Percentiles rank a stretch among this genome's conserved stretches.
Conservation (phyloP, 2,888 invertebrate species). For the Andrena flavipes region DNA sequence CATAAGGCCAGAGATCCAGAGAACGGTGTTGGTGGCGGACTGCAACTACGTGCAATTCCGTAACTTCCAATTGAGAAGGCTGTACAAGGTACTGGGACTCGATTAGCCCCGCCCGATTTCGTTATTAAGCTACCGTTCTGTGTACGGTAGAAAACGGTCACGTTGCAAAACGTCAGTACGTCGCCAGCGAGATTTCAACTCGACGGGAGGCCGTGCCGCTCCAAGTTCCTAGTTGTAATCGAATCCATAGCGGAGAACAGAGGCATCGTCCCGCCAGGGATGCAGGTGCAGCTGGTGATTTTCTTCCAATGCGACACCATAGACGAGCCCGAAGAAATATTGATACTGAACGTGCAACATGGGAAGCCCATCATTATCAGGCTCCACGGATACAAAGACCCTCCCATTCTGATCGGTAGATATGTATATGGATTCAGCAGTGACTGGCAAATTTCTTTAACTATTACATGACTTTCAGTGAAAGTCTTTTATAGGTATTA, state of each 20-base stretch:
- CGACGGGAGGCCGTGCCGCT: conserved; percentile 71
- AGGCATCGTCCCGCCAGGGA: conserved; percentile 83
- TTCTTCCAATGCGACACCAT: conserved; percentile 79
- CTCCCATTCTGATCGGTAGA: conserved; percentile 81
- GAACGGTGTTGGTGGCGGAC: conserved; percentile 74
- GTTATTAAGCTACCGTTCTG: background rate
- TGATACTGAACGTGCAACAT: conserved; percentile 78
- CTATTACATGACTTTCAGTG: too few species aligned
- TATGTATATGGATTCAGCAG: background rate
- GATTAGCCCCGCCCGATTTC: background rate
- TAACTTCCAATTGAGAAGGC: conserved; percentile 79
- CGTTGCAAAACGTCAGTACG: conserved; percentile 58
- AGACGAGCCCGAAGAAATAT: conserved; percentile 78
- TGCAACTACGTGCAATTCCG: conserved; percentile 80
- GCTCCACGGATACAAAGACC: conserved; percentile 79
- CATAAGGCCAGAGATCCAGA: conserved; percentile 54
- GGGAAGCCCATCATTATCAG: conserved; percentile 76
- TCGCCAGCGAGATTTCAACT: conserved; percentile 77
- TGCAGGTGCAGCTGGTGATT: conserved; percentile 80
- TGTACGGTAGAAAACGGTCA: conserved; percentile 62
- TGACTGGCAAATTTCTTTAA: too few species aligned
- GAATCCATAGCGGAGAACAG: conserved; percentile 58
- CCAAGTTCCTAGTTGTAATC: conserved; percentile 77
- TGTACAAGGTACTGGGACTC: conserved; percentile 78
- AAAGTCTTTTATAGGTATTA: too few species aligned